A percentile compares a stretch with the other conserved stretches of the same genome.
These are phyloP conservation scores for Ptilodon capucinus DNA, from an alignment of 2,888 invertebrate genomes.

Conservation along the genomic window DNA sequence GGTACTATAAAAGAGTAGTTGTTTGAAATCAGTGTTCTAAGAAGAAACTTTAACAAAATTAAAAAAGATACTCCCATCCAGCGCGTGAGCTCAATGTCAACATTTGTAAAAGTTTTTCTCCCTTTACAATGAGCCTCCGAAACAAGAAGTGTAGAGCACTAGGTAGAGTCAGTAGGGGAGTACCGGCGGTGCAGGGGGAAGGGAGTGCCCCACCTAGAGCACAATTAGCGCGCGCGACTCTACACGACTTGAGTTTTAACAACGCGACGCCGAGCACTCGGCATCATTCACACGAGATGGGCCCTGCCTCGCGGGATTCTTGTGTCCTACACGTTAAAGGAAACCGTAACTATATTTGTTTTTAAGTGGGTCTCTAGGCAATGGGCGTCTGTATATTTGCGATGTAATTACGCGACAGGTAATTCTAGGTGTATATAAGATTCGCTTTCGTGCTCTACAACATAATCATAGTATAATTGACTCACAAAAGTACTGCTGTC, in stretches of 20 bases:
- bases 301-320: constrained; percentile 52
- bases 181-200: constrained; percentile 20
- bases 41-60: not conserved
- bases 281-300: constrained; percentile 72
- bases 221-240: constrained; percentile 81
- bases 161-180: constrained; percentile 33
- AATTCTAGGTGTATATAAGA: not conserved
- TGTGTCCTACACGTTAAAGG: constrained; percentile 53
- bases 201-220: constrained; percentile 56
- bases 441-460: no score
- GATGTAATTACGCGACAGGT: constrained; percentile 9
- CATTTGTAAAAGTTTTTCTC: constrained; percentile 63
- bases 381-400: constrained; percentile 21
- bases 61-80: not conserved
- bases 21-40: not conserved
- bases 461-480: no score
- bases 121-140: constrained; percentile 57
- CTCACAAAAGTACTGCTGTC: no score
- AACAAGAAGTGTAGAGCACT: constrained; percentile 68
- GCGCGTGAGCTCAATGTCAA: constrained; percentile 69
- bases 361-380: constrained; percentile 36
- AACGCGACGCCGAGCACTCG: constrained; percentile 71
- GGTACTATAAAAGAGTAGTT: not conserved
- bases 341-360: constrained; percentile 45
- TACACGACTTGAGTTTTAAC: constrained; percentile 80